Conservation (phyloP, 2,888 invertebrate species). For the Leptothorax acervorum region DNA sequence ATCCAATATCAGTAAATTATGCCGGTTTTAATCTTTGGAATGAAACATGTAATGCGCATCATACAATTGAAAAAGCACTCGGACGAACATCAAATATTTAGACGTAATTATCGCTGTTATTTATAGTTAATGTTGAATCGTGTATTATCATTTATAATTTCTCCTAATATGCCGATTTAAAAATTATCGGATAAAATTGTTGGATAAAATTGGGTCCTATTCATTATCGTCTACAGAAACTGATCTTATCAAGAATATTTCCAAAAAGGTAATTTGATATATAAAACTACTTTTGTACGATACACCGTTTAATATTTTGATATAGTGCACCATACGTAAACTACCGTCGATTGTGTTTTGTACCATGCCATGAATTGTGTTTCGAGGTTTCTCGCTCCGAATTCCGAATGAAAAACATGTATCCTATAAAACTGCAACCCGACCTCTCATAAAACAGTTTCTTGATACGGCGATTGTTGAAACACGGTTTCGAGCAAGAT, state of each 20-base stretch:
- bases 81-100: slow-evolving; percentile 13
- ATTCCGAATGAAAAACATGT: slow-evolving; percentile 12
- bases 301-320: not conserved
- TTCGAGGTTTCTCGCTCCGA: slow-evolving; percentile 5
- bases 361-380: not conserved
- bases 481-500: slow-evolving; percentile 42
- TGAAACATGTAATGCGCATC: slow-evolving; percentile 17
- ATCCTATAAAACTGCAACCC: slow-evolving; percentile 24
- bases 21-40: slow-evolving; percentile 28
- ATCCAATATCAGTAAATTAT: slow-evolving; percentile 36
- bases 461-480: slow-evolving; percentile 41
- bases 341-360: not conserved
- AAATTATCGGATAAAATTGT: not conserved
- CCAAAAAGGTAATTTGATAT: not conserved
- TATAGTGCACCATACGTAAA: not conserved
- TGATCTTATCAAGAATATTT: not conserved
- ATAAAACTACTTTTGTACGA: not conserved
- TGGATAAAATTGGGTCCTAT: not conserved
- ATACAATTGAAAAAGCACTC: slow-evolving; percentile 11
- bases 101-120: slow-evolving; percentile 16
- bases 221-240: not conserved
- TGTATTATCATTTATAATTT: slow-evolving; percentile 2
- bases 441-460: slow-evolving; percentile 49
- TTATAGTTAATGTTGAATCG: not conserved
- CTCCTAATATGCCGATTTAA: not conserved